Percentiles rank a stretch among this genome's conserved stretches.
Evolutionary conservation across 2,888 invertebrate genomes (phyloP).

Genomic region (Dolichopus griseipennis): DNA sequence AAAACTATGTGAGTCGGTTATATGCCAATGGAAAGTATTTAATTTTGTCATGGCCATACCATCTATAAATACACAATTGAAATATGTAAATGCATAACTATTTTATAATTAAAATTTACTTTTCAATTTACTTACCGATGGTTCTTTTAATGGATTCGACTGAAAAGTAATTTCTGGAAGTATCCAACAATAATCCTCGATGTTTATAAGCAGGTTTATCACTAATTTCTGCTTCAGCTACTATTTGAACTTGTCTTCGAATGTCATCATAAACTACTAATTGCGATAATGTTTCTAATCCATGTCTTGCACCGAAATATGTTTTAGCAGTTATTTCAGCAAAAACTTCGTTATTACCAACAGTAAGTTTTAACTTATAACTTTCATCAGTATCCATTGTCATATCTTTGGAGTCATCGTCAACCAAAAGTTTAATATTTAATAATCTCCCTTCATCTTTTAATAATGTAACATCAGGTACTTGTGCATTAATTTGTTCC

Average conservation of each 20-base stretch:
- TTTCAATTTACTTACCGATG: constrained; percentile 47
- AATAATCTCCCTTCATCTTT: constrained; percentile 43
- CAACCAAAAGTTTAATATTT: constrained; percentile 37
- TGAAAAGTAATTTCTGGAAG: constrained; percentile 76
- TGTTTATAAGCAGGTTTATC: constrained; percentile 82
- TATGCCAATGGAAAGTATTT: constrained; percentile 93
- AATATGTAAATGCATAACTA: too few species aligned
- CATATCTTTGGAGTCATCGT: constrained; percentile 31
- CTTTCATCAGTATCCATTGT: constrained; percentile 50
- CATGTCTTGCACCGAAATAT: constrained; percentile 57
- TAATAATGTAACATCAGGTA: constrained; percentile 31
- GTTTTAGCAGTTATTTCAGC: constrained; percentile 47
- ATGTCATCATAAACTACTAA: constrained; percentile 42
- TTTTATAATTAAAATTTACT: neutral
- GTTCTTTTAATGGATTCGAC: constrained; percentile 64
- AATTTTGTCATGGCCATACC: constrained; percentile 85
- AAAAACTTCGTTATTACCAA: constrained; percentile 39
- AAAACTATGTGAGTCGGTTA: constrained; percentile 89
- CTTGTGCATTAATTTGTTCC: constrained; percentile 32
- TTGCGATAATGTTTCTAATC: constrained; percentile 49
- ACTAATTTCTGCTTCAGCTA: constrained; percentile 51
- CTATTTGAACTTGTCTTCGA: constrained; percentile 48
- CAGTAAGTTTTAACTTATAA: constrained; percentile 38
- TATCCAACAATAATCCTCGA: constrained; percentile 82
- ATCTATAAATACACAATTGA: constrained; percentile 45